phyloP scores from a whole-genome alignment of 2,888 invertebrate genomes.

The Pristionchus fissidentatus region DNA sequence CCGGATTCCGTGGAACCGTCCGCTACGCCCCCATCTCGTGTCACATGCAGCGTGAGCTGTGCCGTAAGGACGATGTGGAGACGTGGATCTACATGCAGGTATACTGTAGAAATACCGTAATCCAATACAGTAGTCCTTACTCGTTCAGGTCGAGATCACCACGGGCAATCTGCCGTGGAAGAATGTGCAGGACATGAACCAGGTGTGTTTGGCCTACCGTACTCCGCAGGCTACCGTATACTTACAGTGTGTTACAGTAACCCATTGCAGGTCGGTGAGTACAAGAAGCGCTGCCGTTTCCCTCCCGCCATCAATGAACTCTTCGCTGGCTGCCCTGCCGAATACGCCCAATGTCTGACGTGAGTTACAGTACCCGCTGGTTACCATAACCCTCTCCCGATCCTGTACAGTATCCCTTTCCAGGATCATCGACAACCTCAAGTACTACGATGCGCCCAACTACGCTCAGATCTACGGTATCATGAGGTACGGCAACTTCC shows the following conservation, averaged over 20 bases:
- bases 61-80: conserved; percentile 69
- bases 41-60: conserved; percentile 68
- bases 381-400: neutral
- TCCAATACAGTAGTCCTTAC: neutral
- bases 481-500: conserved; percentile 13
- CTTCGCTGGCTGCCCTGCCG: conserved; percentile 58
- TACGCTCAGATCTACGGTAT: conserved; percentile 56
- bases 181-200: conserved; percentile 64
- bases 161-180: conserved; percentile 65
- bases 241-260: too few species aligned
- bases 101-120: too few species aligned
- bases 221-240: neutral
- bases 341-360: conserved; percentile 53
- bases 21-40: conserved; percentile 71
- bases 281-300: conserved; percentile 58
- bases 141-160: conserved; percentile 64
- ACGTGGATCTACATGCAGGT: conserved; percentile 65
- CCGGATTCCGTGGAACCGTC: conserved; percentile 72
- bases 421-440: conserved; percentile 59
- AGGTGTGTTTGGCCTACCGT: neutral
- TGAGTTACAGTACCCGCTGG: neutral
- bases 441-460: conserved; percentile 64
- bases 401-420: neutral
- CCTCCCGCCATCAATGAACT: conserved; percentile 57
- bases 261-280: conserved; percentile 57